Evolutionary conservation across 2,113 vertebrate genomes (phyloP).

Genomic region (Lasiurus cinereus): DNA sequence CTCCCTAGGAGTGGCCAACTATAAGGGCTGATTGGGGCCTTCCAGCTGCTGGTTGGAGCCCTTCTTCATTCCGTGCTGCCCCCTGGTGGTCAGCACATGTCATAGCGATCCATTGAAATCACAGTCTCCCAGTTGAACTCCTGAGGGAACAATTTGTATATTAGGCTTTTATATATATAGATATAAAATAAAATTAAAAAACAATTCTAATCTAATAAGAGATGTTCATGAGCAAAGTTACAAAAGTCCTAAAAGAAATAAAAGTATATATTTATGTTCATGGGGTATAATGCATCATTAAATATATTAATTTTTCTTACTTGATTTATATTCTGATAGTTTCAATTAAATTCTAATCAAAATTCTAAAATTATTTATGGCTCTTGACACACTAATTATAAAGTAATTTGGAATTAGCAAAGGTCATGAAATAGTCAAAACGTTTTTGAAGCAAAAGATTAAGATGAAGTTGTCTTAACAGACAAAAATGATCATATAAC

Average conservation of each 20-base stretch:
- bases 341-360: constrained; percentile 20
- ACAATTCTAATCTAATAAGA: neutral
- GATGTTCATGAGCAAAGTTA: neutral
- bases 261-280: neutral
- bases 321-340: neutral
- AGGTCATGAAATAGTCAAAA: neutral
- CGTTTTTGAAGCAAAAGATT: neutral
- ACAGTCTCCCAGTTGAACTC: no score
- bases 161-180: no score
- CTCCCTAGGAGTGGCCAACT: no score
- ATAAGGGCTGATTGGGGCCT: no score
- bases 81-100: no score
- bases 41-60: no score
- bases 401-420: neutral
- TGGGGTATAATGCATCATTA: neutral
- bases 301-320: neutral
- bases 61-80: no score
- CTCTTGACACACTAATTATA: neutral
- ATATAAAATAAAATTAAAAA: neutral
- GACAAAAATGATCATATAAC: neutral
- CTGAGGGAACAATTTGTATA: no score
- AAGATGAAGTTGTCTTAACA: neutral
- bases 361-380: constrained; percentile 1
- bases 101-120: no score
- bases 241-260: neutral